Base-by-base conservation (phyloP, 2,888 invertebrate genomes). In the Polydrusus tereticollis region DNA sequence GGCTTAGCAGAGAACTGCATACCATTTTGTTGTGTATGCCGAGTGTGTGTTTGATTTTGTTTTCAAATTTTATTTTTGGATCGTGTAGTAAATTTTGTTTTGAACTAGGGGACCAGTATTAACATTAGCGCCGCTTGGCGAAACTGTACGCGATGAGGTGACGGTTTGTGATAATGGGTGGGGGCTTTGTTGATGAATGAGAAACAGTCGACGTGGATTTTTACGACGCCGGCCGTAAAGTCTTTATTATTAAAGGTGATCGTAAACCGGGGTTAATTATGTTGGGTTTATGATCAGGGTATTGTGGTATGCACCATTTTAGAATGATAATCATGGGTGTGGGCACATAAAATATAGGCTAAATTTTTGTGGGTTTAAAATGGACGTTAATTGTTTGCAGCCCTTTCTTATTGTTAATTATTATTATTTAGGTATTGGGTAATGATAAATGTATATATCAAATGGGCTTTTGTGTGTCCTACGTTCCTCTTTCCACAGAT, bases 21-120 rank as follows among this genome's bases (percentile, higher is more conserved):
- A 82, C 83, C 83, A 83, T 83, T 83, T 83, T 83, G 83, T 83
- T 82, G 78, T 81, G 77, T 79, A 69, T 74, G 74, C 65, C 55
- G 59, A 72, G 63, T 71, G 73, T 70, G 73, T 73, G 57, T 74
- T 69, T 52, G 72, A 69, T 69, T 75, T 72, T 72, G 67, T 68
- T 72, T 70, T 71, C 65, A 66, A 65, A 69, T 74, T 75, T 74
- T 74, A 78, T 79, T 79, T 79, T 80, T 75, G 78, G 77, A 60
- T 57, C 65, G 64, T n/a, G n/a, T n/a, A 38, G 14, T 63, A 43
- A 66, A 66, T 59, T 65, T 71, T 12, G 23, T 69, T 41, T 36
- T 41, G 29, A 66, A 66, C 47, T 59, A 58, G 58, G 36, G 63
- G 23, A 47, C 58, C 21, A 41, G 66, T 36, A 60, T 60, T 47